Percentiles rank a stretch among this genome's conserved stretches.
These are phyloP conservation scores for Andrena bucephala DNA, from an alignment of 2,888 invertebrate species.

Conservation along the genomic window DNA sequence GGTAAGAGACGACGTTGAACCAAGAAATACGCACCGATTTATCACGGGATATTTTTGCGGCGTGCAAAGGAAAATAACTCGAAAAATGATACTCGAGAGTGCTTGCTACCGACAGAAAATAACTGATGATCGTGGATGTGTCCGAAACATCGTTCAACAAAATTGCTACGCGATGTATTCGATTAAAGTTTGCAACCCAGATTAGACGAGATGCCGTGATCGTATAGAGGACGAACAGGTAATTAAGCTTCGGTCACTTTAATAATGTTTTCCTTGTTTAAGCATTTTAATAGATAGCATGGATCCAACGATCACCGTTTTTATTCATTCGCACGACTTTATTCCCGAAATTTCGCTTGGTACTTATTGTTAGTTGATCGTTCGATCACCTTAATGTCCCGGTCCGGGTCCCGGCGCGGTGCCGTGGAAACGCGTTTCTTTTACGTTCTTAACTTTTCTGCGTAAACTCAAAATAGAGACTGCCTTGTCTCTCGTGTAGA, in stretches of 20 bases:
- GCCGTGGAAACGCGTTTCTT: background rate
- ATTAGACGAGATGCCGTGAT: slow-evolving; percentile 49
- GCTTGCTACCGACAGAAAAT: slow-evolving; percentile 26
- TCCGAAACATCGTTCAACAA: slow-evolving; percentile 32
- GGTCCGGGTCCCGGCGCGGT: background rate
- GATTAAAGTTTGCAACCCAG: slow-evolving; percentile 61
- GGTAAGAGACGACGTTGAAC: background rate
- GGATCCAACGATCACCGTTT: background rate
- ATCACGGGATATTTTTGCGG: background rate
- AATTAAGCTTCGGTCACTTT: slow-evolving; percentile 20
- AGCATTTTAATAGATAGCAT: background rate
- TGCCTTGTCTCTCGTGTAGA: background rate
- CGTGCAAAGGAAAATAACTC: slow-evolving; percentile 5
- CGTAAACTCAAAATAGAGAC: background rate
- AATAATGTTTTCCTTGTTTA: background rate
- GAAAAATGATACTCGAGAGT: slow-evolving; percentile 52
- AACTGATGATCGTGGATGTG: slow-evolving; percentile 33
- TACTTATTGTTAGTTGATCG: no score
- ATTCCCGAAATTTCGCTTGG: background rate
- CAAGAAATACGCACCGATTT: background rate
- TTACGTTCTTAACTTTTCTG: background rate
- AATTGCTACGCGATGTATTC: slow-evolving; percentile 42
- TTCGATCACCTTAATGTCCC: no score
- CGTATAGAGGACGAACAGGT: slow-evolving; percentile 43
- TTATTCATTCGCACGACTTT: background rate